phyloP scores from a whole-genome alignment of 2,888 invertebrate species.

The Drosophila yooni region DNA sequence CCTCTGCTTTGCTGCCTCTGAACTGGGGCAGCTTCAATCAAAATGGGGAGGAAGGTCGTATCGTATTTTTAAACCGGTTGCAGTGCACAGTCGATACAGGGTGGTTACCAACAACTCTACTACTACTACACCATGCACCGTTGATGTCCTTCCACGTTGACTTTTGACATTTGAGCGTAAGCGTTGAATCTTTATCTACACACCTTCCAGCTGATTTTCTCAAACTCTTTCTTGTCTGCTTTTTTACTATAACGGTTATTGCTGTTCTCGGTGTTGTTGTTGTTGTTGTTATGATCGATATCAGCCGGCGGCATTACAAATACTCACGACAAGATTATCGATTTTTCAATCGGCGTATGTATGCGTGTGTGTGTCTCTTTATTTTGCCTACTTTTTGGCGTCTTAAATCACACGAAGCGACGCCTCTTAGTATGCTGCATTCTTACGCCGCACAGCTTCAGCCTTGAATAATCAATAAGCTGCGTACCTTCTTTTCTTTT shows the following conservation, averaged over 20 bases:
- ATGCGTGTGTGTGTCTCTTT: constrained; percentile 5
- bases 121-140: constrained; percentile 31
- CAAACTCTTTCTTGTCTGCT: constrained; percentile 4
- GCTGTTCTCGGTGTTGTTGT: constrained; percentile 32
- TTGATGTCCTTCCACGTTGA: constrained; percentile 33
- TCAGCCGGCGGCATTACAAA: constrained; percentile 61
- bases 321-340: constrained; percentile 57
- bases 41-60: constrained; percentile 14
- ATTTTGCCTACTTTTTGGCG: constrained; percentile 67
- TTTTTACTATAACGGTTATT: constrained; percentile 23
- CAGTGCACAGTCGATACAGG: constrained; percentile 16
- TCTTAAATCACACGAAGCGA: constrained; percentile 15
- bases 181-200: constrained; percentile 23
- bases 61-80: constrained; percentile 35
- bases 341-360: constrained; percentile 62
- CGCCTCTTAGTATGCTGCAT: constrained; percentile 52
- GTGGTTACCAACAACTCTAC: constrained; percentile 15
- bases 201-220: constrained; percentile 19
- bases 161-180: constrained; percentile 45
- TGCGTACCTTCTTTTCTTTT: not conserved
- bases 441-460: constrained; percentile 16
- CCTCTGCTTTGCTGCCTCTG: constrained; percentile 35
- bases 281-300: constrained; percentile 53
- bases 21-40: constrained; percentile 16
- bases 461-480: constrained; percentile 52